These are phyloP conservation scores for Yponomeuta plumbellus DNA, from an alignment of 2,888 invertebrate genomes.

Conservation along the genomic window DNA sequence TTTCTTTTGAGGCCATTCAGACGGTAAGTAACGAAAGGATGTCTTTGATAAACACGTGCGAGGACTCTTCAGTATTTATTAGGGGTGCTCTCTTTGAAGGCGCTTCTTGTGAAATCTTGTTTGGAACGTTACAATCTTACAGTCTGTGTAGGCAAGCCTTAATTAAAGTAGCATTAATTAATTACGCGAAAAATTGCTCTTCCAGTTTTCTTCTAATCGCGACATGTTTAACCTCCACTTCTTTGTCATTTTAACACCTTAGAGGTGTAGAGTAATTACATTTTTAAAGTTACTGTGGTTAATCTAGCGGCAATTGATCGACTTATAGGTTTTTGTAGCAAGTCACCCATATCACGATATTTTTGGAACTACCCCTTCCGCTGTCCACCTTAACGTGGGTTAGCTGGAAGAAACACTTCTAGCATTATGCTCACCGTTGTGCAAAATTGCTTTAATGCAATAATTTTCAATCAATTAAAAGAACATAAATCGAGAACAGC, in stretches of 20 bases:
- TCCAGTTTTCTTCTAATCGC: background rate
- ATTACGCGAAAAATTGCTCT: constrained; percentile 64
- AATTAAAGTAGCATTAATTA: constrained; percentile 76
- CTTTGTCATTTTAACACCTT: background rate
- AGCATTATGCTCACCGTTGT: too few relatives aligned
- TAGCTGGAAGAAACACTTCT: too few relatives aligned
- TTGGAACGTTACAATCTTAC: constrained; percentile 74
- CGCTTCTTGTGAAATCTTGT: constrained; percentile 74
- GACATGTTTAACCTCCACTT: background rate
- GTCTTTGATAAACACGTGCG: constrained; percentile 78
- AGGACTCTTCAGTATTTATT: constrained; percentile 77
- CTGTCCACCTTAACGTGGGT: too few relatives aligned
- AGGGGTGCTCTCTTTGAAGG: constrained; percentile 76
- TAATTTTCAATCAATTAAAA: too few relatives aligned
- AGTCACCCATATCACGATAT: too few relatives aligned
- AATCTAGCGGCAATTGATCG: too few relatives aligned
- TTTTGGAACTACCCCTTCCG: too few relatives aligned
- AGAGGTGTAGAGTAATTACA: too few relatives aligned
- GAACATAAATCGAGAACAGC: too few relatives aligned
- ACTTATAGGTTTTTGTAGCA: too few relatives aligned
- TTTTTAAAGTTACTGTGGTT: too few relatives aligned
- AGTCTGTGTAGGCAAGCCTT: constrained; percentile 68
- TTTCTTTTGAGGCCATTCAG: constrained; percentile 77
- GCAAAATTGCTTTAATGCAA: too few relatives aligned
- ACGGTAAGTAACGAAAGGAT: constrained; percentile 77